phyloP scores from a whole-genome alignment of 2,113 vertebrate genomes.

The Aldabrachelys gigantea region DNA sequence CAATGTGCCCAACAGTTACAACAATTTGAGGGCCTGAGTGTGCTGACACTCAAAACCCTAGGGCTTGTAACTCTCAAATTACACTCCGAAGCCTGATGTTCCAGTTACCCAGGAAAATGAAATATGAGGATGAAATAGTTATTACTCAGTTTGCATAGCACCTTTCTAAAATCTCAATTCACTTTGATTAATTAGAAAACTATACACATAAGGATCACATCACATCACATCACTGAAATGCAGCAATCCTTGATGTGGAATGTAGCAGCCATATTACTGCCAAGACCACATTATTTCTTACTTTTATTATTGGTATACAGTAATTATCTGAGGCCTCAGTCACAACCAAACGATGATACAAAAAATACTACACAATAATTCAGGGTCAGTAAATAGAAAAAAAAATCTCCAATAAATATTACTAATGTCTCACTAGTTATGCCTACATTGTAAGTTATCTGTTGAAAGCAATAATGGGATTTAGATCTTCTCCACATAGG shows the following conservation, averaged over 20 bases:
- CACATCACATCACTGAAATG: neutral
- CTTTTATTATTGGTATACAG: neutral
- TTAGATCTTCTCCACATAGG: neutral
- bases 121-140: neutral
- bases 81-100: neutral
- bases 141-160: neutral
- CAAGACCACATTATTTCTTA: neutral
- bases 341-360: neutral
- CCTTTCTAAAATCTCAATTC: neutral
- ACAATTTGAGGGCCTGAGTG: neutral
- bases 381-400: neutral
- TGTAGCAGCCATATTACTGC: neutral
- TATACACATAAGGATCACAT: neutral
- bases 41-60: slow-evolving; percentile 4
- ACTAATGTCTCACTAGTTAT: neutral
- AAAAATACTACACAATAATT: neutral
- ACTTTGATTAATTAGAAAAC: neutral
- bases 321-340: neutral
- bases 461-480: neutral
- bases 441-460: neutral
- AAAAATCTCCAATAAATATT: neutral
- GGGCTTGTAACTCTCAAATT: slow-evolving; percentile 1
- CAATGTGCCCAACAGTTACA: neutral
- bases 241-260: neutral
- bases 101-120: neutral